A percentile compares a stretch with the other conserved stretches of the same genome.
Evolutionary conservation across 35 echinoderm and acorn worm species (phyloP).

Genomic region (Ptychodera flava): DNA sequence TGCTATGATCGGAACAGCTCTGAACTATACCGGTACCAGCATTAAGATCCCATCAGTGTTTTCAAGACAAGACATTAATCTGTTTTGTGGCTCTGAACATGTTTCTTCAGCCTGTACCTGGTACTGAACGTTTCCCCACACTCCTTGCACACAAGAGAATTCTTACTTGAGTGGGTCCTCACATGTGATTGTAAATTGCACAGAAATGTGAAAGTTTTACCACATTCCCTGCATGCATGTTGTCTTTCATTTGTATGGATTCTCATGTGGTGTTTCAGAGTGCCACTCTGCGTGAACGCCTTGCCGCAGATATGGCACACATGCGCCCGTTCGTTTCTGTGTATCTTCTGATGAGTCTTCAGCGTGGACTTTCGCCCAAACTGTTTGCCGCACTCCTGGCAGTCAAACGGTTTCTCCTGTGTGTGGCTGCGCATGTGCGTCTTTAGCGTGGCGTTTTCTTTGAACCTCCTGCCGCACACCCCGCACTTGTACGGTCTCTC

Average conservation of each 20-base stretch:
- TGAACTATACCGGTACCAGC: no score
- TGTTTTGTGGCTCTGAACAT: no score
- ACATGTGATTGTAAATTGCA: slow-evolving; percentile 10
- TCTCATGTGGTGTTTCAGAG: slow-evolving; percentile 18
- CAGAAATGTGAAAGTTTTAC: slow-evolving; percentile 1
- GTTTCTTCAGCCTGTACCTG: neutral
- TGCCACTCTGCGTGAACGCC: slow-evolving; percentile 21
- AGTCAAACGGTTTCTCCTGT: slow-evolving; percentile 12
- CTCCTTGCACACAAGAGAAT: slow-evolving; percentile 17
- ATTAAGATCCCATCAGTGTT: no score
- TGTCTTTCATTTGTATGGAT: slow-evolving; percentile 12
- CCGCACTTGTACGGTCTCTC: slow-evolving; percentile 7
- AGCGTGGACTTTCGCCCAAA: slow-evolving; percentile 8
- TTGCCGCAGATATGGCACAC: slow-evolving; percentile 26
- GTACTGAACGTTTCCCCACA: slow-evolving; percentile 18
- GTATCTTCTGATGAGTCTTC: slow-evolving; percentile 13
- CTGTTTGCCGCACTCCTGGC: slow-evolving; percentile 14
- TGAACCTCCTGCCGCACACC: slow-evolving; percentile 8
- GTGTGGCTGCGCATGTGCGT: slow-evolving; percentile 16
- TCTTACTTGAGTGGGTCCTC: slow-evolving; percentile 7
- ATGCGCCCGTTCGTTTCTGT: slow-evolving; percentile 13
- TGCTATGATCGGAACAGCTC: no score
- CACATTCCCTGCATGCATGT: slow-evolving; percentile 10
- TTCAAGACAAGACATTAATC: no score
- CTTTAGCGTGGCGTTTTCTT: neutral